Evolutionary conservation across 1,140 invertebrate species (phyloP), one percentile per base, ranked within the genome.

Genomic region (Dolichoris vasculosae): DNA sequence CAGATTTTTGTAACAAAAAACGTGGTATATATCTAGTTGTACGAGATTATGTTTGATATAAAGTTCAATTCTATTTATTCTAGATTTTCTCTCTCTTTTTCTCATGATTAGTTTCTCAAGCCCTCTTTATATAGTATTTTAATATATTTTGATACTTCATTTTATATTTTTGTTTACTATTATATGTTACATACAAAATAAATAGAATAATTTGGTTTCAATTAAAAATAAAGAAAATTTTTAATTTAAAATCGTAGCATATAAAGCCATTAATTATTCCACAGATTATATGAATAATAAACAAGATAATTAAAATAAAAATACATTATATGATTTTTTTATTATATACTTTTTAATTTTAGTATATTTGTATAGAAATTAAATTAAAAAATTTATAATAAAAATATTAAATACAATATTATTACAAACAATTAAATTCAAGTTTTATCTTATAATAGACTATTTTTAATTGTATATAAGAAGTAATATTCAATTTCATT

Each of bases 1-100:
- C 83, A 88, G 85, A 89, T 86, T 88, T 83, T 86, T 82, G 87
- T 89, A 89, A 88, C 88, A 89, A 88, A 89, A 89, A 89, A 89
- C 84, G 88, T 84, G 86, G 82, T 87, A 76, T 89, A 84, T 79
- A 71, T 75, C 82, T 89, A 87, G 76, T 71, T 89, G 84, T 83
- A 88, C 84, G 85, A 67, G 83, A 51, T 84, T 80, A 87, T 87
- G 87, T 86, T 84, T 82, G 85, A 88, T 89, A 88, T 84, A 87
- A 89, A 87, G 76, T 76, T 87, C 75, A 32, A 69, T 55, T 83
- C 48, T 23, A 32, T 83, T 64, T 83, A 35, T 75, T 32, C 2
- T 43, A 63, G 17, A 23, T 73, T 63, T 30, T 46, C 0, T 69
- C 35, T 46, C 13, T 55, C 30, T 59, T 0, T 40, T 23, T 32